phyloP scores from a whole-genome alignment of 2,797 vertebrate species.

The Capromys pilorides region DNA sequence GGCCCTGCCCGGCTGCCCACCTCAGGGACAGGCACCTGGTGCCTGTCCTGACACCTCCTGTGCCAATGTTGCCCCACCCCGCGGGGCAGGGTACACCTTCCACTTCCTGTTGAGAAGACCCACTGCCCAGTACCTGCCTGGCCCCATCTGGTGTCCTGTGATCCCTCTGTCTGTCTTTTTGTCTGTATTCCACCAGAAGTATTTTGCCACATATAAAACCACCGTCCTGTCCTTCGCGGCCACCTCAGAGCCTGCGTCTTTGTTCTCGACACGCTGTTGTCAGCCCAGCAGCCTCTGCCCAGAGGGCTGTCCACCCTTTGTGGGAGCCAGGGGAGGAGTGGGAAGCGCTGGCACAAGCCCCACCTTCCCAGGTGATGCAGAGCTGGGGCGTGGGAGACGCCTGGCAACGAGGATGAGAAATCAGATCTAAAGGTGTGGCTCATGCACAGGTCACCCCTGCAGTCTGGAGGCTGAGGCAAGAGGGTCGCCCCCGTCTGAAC shows the following conservation, averaged over 20 bases:
- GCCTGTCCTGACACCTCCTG: constrained; percentile 81
- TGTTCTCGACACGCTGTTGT: not conserved
- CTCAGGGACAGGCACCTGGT: constrained; percentile 76
- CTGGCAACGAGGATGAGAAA: not conserved
- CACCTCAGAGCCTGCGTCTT: constrained; percentile 73
- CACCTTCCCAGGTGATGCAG: not conserved
- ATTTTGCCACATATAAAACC: constrained; percentile 80
- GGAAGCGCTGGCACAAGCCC: not conserved
- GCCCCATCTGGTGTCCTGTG: constrained; percentile 62
- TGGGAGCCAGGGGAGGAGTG: not conserved
- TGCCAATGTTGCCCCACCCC: constrained; percentile 73
- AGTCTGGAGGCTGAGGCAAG: not conserved
- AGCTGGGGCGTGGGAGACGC: not conserved
- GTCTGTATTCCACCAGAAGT: constrained; percentile 75
- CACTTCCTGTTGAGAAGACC: constrained; percentile 72
- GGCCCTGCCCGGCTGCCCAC: constrained; percentile 75
- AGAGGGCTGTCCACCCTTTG: not conserved
- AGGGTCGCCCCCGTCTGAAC: not conserved
- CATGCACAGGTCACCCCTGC: not conserved
- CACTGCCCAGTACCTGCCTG: constrained; percentile 63
- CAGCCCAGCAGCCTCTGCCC: not conserved
- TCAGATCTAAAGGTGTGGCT: not conserved
- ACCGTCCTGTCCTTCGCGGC: constrained; percentile 68
- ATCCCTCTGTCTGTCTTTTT: constrained; percentile 49
- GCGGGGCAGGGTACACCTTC: constrained; percentile 70